Percentiles rank a stretch among this genome's conserved stretches.
Evolutionary conservation across 2,797 vertebrate genomes (phyloP).

Genomic region (Gorsachius magnificus): DNA sequence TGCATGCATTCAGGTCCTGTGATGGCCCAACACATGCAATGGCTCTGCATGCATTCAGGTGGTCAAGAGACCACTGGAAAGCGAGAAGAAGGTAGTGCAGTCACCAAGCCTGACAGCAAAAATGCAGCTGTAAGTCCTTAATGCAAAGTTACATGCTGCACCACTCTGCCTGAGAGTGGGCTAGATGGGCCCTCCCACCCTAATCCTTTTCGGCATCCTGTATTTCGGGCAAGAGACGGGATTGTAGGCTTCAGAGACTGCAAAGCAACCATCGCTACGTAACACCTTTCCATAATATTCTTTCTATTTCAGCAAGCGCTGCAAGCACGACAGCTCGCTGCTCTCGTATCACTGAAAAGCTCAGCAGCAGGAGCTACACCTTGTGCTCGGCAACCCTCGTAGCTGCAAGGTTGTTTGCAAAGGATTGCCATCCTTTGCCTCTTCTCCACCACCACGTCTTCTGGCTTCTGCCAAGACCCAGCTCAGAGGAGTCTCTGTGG

Average conservation of each 20-base stretch:
- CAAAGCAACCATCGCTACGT: background rate
- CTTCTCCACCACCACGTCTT: background rate
- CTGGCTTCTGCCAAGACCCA: background rate
- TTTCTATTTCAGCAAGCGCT: background rate
- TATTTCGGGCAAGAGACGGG: background rate
- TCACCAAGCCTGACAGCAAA: background rate
- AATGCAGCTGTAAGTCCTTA: background rate
- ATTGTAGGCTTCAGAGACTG: background rate
- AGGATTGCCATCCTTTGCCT: background rate
- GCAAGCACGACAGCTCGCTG: rapidly evolving
- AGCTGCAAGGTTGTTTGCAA: background rate
- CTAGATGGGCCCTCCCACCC: background rate
- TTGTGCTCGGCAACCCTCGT: rapidly evolving
- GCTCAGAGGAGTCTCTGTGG: background rate
- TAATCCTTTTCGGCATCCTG: background rate
- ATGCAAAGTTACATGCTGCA: background rate
- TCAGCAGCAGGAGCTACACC: background rate
- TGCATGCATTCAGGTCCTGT: rapidly evolving
- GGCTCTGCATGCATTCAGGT: background rate
- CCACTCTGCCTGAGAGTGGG: rapidly evolving
- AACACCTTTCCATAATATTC: background rate
- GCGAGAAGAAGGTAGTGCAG: background rate
- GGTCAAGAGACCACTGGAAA: background rate
- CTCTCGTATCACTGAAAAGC: background rate
- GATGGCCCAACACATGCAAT: too few species aligned